Percentiles rank a stretch among this genome's conserved stretches.
Conservation (phyloP, 2,797 vertebrate species). For the Taenioides sp. region DNA sequence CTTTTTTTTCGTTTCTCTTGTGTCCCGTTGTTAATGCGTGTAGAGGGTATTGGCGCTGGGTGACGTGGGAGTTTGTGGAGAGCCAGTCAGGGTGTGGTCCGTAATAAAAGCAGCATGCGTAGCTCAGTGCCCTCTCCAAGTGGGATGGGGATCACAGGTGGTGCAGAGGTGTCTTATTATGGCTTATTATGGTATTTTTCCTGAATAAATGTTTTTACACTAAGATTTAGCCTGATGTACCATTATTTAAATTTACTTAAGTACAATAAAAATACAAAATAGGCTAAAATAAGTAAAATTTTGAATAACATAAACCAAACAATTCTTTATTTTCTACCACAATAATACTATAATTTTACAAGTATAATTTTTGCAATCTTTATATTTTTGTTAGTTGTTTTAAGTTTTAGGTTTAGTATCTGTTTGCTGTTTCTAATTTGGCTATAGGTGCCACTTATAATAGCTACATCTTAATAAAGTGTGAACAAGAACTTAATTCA, state of each 20-base stretch:
- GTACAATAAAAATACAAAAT: background rate
- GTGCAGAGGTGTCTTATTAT: background rate
- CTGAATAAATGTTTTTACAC: background rate
- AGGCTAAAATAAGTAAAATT: background rate
- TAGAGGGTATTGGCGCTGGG: slow-evolving; percentile 52
- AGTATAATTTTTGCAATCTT: no score
- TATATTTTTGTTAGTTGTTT: no score
- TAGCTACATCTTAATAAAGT: no score
- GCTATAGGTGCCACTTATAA: no score
- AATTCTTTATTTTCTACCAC: no score
- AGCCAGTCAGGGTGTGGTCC: slow-evolving; percentile 67
- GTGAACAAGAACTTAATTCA: no score
- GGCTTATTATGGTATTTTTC: background rate
- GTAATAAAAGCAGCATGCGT: slow-evolving; percentile 65
- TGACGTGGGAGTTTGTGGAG: slow-evolving; percentile 71
- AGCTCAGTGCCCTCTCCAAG: slow-evolving; percentile 26
- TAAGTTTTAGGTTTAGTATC: no score
- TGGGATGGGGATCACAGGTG: background rate
- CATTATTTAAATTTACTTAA: no score
- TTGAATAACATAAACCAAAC: background rate
- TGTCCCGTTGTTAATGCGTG: slow-evolving; percentile 65
- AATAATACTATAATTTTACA: no score
- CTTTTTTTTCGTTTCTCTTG: slow-evolving; percentile 13
- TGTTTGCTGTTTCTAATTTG: no score
- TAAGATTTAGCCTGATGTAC: background rate